phyloP scores from a whole-genome alignment of 2,113 vertebrate genomes.

The Mionectes macconnelli region DNA sequence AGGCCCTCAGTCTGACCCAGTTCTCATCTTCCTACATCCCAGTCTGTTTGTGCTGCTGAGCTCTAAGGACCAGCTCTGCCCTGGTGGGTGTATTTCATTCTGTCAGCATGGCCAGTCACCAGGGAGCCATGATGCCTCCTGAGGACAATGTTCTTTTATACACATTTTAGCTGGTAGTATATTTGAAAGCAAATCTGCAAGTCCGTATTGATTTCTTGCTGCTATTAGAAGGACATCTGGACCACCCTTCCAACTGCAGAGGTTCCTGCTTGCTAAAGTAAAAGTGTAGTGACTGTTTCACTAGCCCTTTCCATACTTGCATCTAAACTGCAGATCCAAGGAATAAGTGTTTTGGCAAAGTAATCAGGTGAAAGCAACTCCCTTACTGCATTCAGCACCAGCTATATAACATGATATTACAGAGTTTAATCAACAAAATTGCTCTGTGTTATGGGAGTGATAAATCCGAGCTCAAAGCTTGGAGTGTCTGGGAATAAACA shows the following conservation, averaged over 20 bases:
- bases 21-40: background rate
- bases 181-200: background rate
- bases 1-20: background rate
- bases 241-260: background rate
- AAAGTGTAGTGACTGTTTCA: background rate
- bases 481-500: background rate
- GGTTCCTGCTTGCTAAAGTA: background rate
- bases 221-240: background rate
- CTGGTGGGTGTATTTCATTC: background rate
- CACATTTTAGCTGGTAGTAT: background rate
- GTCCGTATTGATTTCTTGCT: background rate
- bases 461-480: background rate
- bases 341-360: background rate
- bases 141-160: background rate
- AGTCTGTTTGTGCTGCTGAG: accelerated
- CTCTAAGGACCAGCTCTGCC: background rate
- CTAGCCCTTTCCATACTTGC: background rate
- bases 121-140: background rate
- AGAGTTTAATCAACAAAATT: background rate
- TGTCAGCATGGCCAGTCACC: accelerated
- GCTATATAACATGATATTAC: background rate
- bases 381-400: background rate
- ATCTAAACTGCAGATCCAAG: background rate
- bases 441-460: background rate
- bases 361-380: background rate